Base-by-base conservation (phyloP, 1,140 invertebrate genomes). In the Cylas formicarius region DNA sequence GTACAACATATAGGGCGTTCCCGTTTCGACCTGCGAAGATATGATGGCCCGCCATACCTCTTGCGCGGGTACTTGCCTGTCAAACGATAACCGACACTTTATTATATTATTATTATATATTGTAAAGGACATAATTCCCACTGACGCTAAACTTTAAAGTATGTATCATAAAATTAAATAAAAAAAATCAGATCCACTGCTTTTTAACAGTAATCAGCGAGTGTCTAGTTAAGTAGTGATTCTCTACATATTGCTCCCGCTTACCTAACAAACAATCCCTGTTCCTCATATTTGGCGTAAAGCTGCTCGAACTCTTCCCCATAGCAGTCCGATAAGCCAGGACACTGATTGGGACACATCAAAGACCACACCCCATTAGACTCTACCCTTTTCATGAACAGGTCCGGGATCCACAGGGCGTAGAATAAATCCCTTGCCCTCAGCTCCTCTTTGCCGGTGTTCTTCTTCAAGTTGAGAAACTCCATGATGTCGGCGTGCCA, bases 401-500 rank as follows among this genome's bases (percentile, higher is more conserved):
- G 71, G 77, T 99, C 96, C 4, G 96, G 93, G 53, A 99, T 91
- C 97, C 97, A 99, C 7, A 99, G 62, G 10, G 86, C 97, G 66
- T 94, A 97, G 65, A 99, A 99, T n/a, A 99, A 69, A 68, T 99
- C 96, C 46, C 95, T 75, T 0, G 94, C 95, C 41, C 93, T 71
- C 19, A 83, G 68, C 68, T 97, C 92, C 66, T 97, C 95, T 60
- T 89, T 89, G 22, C 44, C 57, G 1, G 55, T 54, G 11, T 52
- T 53, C 40, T 56, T 56, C 29, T 48, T 53, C 13, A 60, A 29
- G 48, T 54, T 54, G 18, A 60, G 45, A 39, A 56, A 98, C 43
- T 95, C 90, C 67, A 96, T 95, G 34, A 99, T 76, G 68, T 99
- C 95, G 0, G 92, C 82, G 72, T 99, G 97, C 97, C 97, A 99